phyloP scores from a whole-genome alignment of 2,113 vertebrate genomes.

The Mus pahari region DNA sequence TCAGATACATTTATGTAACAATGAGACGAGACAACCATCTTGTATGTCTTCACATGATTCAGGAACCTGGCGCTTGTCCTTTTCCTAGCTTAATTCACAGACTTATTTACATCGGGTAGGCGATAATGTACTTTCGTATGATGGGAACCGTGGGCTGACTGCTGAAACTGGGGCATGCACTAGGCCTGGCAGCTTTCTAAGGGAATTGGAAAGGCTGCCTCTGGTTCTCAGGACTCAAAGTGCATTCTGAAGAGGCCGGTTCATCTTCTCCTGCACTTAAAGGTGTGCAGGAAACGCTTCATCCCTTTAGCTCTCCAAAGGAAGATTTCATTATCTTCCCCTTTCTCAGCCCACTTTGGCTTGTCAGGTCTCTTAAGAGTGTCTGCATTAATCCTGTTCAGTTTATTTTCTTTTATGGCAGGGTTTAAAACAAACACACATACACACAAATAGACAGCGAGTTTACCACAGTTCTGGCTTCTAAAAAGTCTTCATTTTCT shows the following conservation, averaged over 20 bases:
- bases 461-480: conserved; percentile 12
- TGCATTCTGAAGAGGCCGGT: conserved; percentile 34
- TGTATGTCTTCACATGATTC: not conserved
- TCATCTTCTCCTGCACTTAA: not conserved
- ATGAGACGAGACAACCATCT: not conserved
- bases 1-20: conserved; percentile 18
- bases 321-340: conserved; percentile 42
- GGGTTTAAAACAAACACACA: not conserved
- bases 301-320: conserved; percentile 53
- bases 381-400: conserved; percentile 31
- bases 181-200: conserved; percentile 41
- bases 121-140: not conserved
- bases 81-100: conserved; percentile 38
- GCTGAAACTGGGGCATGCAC: conserved; percentile 47
- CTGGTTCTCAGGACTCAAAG: not conserved
- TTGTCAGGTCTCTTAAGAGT: conserved; percentile 49
- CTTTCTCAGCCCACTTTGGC: conserved; percentile 7
- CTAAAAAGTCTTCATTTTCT: conserved; percentile 53
- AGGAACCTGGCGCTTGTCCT: conserved; percentile 15
- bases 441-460: not conserved
- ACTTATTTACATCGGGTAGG: conserved; percentile 48
- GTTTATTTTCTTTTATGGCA: conserved; percentile 59
- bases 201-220: conserved; percentile 41
- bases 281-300: conserved; percentile 4
- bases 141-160: conserved; percentile 16